Conservation (phyloP, 1,140 invertebrate species). For the Neodiprion virginianus region DNA sequence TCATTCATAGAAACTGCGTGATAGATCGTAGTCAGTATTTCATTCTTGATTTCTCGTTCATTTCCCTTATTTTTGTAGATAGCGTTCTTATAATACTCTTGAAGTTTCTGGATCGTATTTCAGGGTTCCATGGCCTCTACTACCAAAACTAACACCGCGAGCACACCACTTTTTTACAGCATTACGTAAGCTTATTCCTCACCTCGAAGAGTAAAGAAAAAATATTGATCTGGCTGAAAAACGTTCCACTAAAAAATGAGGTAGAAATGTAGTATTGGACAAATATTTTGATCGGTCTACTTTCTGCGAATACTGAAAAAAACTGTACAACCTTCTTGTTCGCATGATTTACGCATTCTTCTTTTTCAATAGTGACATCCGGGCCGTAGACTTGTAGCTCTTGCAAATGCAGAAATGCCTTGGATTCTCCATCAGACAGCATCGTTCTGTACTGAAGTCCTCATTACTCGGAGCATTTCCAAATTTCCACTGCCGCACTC, state of each 20-base stretch:
- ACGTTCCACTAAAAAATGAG: background rate
- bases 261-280: background rate
- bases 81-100: slow-evolving; percentile 23
- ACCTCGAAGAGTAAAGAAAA: background rate
- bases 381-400: slow-evolving; percentile 31
- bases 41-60: background rate
- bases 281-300: background rate
- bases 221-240: background rate
- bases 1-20: slow-evolving; percentile 19
- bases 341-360: slow-evolving; percentile 43
- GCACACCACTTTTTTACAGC: slow-evolving; percentile 18
- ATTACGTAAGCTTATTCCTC: slow-evolving; percentile 34
- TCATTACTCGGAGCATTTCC: slow-evolving; percentile 31
- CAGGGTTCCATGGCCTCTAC: slow-evolving; percentile 23
- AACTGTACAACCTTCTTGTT: slow-evolving; percentile 26
- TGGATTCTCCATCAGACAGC: slow-evolving; percentile 38
- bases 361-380: slow-evolving; percentile 30
- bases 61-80: slow-evolving; percentile 21
- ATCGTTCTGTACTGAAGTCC: slow-evolving; percentile 35
- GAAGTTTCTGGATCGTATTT: slow-evolving; percentile 20
- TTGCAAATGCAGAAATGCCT: slow-evolving; percentile 31
- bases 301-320: too few species aligned
- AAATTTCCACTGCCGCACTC: slow-evolving; percentile 34
- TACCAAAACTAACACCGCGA: slow-evolving; percentile 23
- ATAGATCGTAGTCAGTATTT: background rate